These are phyloP conservation scores for Plecturocebus donacophilus DNA, from an alignment of 2,113 vertebrate genomes.

Conservation along the genomic window DNA sequence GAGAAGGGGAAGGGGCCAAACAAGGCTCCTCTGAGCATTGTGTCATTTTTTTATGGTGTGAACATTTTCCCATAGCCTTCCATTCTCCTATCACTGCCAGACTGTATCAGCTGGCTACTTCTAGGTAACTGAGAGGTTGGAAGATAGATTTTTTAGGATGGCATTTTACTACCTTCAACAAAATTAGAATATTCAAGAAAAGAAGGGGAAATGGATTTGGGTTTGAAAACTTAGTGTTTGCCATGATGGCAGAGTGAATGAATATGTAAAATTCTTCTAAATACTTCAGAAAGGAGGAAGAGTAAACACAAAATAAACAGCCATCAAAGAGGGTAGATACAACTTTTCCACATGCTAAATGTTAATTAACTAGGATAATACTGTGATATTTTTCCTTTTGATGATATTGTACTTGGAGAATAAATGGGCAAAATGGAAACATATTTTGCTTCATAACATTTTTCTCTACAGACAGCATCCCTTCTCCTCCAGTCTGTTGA, in stretches of 20 bases:
- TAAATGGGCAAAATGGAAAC: not conserved
- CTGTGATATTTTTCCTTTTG: not conserved
- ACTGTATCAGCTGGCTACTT: not conserved
- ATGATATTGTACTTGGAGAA: conserved; percentile 4
- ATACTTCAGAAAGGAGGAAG: not conserved
- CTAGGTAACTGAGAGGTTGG: not conserved
- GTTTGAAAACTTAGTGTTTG: not conserved
- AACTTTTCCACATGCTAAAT: not conserved
- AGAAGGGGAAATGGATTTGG: not conserved
- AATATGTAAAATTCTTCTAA: conserved; percentile 2
- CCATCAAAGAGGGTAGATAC: not conserved
- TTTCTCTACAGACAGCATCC: not conserved
- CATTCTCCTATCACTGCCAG: not conserved
- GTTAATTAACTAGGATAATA: not conserved
- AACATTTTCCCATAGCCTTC: not conserved
- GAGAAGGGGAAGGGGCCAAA: not conserved
- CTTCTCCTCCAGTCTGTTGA: not conserved
- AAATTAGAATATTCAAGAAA: conserved; percentile 26
- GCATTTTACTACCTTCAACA: not conserved
- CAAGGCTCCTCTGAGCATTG: not conserved
- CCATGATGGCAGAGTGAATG: not conserved
- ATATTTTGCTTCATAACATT: not conserved
- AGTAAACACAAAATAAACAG: not conserved
- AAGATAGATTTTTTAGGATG: not conserved
- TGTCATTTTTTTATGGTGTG: not conserved